Base-by-base conservation (phyloP, 2,797 vertebrate species). In the Anisognathus igniventris region DNA sequence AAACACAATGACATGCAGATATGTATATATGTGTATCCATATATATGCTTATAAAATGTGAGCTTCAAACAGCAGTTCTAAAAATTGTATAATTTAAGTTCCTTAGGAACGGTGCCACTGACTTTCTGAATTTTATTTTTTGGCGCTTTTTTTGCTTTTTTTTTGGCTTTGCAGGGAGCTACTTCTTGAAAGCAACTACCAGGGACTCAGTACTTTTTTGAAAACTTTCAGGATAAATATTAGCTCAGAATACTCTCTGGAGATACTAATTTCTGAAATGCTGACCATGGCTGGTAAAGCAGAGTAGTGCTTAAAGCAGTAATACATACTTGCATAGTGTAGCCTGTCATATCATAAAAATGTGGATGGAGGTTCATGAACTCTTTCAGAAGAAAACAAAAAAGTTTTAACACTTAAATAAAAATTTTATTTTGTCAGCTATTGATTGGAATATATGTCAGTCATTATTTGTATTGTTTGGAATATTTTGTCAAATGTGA, bases 11-110 rank as follows among this genome's bases (percentile, higher is more conserved):
- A 21, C 9, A 12, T 14, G 17, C 3, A 7, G 30, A 15, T 15
- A 31, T 9, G 3, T 15, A 22, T 17, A 27, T 15, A 16, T 6
- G 0, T 22, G 5, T 11, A 4, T 54, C 6, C 39, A 14, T 45
- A 5, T 21, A 22, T 7, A 42, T 4, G 4, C 9, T 31, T 24
- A 39, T 39, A 44, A 80, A 83, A 58, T 42, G 5, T 8, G 83
- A 9, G 7, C 65, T 82, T 56, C 30, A 62, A 88, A 48, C 14
- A 79, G 6, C 4, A 61, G 9, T 56, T 82, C 27, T 71, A 33
- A 42, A 86, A 86, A 12, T 19, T 12, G 3, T 11, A 39, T 22
- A 3, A 39, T 24, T 57, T 40, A 65, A 10, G 3, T 54, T 87
- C 17, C n/a, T 27, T 14, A 42, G 53, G 37, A 88, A 83, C 5